Percentiles rank a stretch among this genome's conserved stretches.
Evolutionary conservation across 1,140 invertebrate genomes (phyloP).

Genomic region (Oncopodura yosiiana): DNA sequence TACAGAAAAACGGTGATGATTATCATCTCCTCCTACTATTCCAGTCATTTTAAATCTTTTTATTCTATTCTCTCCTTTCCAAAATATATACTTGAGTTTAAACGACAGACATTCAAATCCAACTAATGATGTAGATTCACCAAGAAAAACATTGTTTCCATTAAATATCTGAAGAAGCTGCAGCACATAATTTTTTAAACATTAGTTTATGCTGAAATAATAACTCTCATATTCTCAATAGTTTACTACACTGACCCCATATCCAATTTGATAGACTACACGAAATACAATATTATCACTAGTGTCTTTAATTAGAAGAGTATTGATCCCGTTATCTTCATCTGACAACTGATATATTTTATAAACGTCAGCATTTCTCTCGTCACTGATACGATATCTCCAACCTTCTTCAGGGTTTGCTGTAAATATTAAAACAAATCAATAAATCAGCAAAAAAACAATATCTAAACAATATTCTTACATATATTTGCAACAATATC

Average conservation of each 20-base stretch:
- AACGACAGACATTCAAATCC: constrained; percentile 15
- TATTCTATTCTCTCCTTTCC: background rate
- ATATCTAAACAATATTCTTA: no score
- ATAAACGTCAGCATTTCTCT: constrained; percentile 6
- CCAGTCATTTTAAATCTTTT: constrained; percentile 13
- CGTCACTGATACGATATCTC: constrained; percentile 8
- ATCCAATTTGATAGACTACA: no score
- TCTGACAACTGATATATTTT: background rate
- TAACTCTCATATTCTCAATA: no score
- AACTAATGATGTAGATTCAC: constrained; percentile 12
- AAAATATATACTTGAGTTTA: constrained; percentile 14
- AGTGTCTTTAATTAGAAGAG: background rate
- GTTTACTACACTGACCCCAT: no score
- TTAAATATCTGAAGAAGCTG: background rate
- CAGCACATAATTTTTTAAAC: no score
- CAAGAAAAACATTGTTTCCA: background rate
- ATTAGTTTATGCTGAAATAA: no score
- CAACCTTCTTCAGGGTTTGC: background rate
- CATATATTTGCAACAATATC: no score
- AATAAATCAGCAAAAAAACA: no score
- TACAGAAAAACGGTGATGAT: constrained; percentile 1
- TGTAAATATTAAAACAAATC: background rate
- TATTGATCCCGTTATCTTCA: background rate
- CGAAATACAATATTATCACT: background rate
- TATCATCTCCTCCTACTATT: background rate